Percentiles rank a stretch among this genome's conserved stretches.
Conservation (phyloP, 2,113 vertebrate species). For the Silurus meridionalis region DNA sequence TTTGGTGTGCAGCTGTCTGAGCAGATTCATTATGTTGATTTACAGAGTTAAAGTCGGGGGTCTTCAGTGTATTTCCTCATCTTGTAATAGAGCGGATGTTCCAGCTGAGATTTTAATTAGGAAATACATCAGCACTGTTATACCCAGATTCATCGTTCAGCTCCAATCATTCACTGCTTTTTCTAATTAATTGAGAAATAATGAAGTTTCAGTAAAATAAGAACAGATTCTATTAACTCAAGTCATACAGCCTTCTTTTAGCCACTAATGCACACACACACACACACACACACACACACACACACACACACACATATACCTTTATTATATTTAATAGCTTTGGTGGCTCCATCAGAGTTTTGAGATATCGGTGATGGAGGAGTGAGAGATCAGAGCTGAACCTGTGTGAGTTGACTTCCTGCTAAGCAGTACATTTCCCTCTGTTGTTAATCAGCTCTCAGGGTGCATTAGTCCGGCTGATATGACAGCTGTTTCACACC, state of each 20-base stretch:
- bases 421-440: neutral
- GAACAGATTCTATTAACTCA: constrained; percentile 35
- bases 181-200: constrained; percentile 52
- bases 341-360: neutral
- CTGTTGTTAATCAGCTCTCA: constrained; percentile 48
- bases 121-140: constrained; percentile 33
- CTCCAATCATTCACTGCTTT: constrained; percentile 49
- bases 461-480: constrained; percentile 43
- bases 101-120: constrained; percentile 46
- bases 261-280: neutral
- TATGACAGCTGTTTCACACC: constrained; percentile 51
- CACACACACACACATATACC: neutral
- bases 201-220: constrained; percentile 40
- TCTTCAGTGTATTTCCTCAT: constrained; percentile 31
- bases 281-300: too few relatives aligned
- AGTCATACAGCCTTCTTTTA: neutral
- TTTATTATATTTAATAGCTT: constrained; percentile 10
- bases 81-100: constrained; percentile 41
- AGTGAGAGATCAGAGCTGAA: neutral
- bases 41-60: neutral
- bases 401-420: neutral
- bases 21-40: constrained; percentile 24
- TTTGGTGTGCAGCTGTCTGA: constrained; percentile 9
- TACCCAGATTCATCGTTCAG: constrained; percentile 40
- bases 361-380: neutral